Base-by-base conservation (phyloP, 2,888 invertebrate genomes). In the Protonemura montana region DNA sequence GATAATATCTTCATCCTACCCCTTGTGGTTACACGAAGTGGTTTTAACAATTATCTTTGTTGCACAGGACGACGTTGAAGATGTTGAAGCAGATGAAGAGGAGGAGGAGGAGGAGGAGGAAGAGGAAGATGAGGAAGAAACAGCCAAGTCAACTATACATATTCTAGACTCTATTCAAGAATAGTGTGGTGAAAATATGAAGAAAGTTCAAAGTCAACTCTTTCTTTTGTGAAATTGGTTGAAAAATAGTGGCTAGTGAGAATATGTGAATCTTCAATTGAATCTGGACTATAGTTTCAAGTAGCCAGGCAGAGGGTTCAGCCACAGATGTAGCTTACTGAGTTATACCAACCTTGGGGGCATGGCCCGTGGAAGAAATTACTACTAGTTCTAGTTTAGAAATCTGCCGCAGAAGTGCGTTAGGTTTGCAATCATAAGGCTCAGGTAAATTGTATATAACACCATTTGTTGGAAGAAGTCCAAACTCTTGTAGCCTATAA, bases 71-170 rank as follows among this genome's bases (percentile, higher is more conserved):
- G 87, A 91, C 90, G 91, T 59, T 26, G 87, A 87, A 16, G 88
- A 87, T 82, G 88, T 88, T n/a, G 86, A 87, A 21, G 87, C 87
- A 16, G 87, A 91, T 90, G 91, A 92, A 59, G 91, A 92, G 35
- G 91, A 91, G 26, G 91, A 92, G n/a, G 93, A 93, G 29, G 92
- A 92, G 76, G 93, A 92, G 28, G 91, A 90, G 76, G 91, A 91
- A 85, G 88, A 87, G 29, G 92, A 92, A 76, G 93, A 92, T 28
- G 91, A 90, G 76, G 91, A 91, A 85, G 88, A 87, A 81, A 27
- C 87, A 7, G 76, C 87, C 16, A 88, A 88, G 78, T 87, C 87
- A 25, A 88, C 88, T 28, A 88, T 88, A 78, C 88, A 87, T 28
- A 85, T 88, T 5, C 86, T 88, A 13, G 87, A 88, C 29, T 84